Evolutionary conservation across 2,797 vertebrate genomes (phyloP), one percentile per base, ranked within the genome.

Genomic region (Microtus agrestis): DNA sequence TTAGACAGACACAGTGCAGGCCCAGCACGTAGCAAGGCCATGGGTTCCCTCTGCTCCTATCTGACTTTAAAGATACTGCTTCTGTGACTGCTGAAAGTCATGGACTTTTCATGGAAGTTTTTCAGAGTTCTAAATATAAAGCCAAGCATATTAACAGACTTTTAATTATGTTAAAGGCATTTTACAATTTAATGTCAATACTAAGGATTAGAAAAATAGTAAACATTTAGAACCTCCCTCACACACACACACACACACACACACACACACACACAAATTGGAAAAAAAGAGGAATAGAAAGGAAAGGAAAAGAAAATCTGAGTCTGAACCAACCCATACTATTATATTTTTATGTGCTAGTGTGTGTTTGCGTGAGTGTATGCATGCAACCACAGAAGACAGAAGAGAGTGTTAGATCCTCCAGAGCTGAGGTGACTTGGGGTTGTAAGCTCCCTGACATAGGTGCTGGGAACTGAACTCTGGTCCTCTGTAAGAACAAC

Each of bases 91-190:
- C 31, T 88, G 13, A 80, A 90, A 91, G 91, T 43, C 71, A 4
- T 84, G 91, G n/a, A 86, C 93, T 76, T 91, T 31, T 82, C 31
- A 65, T 46, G 34, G 48, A 96, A 34, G 71, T 92, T 74, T 37
- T 91, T 96, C 48, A 86, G 77, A 95, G 10, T 89, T 95, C 84
- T 95, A 46, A 92, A 89, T 87, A 86, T 87, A 81, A 93, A 82
- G 54, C 2, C 93, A 74, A 94, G 13, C 51, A 86, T 63, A 61
- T 93, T 69, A 87, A 11, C 85, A 82, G 95, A n/a, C 59, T 96
- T 96, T 93, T 92, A 92, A 56, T 92, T 97, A 92, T 77, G 56
- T 73, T 94, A 88, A 78, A 92, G 54, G 23, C 12, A 63, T 89
- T 92, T 46, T 5, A 61, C 71, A 88, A 69, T 91, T 56, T 79